These are phyloP conservation scores for Pammene aurita DNA, from an alignment of 2,888 invertebrate species.

Conservation along the genomic window DNA sequence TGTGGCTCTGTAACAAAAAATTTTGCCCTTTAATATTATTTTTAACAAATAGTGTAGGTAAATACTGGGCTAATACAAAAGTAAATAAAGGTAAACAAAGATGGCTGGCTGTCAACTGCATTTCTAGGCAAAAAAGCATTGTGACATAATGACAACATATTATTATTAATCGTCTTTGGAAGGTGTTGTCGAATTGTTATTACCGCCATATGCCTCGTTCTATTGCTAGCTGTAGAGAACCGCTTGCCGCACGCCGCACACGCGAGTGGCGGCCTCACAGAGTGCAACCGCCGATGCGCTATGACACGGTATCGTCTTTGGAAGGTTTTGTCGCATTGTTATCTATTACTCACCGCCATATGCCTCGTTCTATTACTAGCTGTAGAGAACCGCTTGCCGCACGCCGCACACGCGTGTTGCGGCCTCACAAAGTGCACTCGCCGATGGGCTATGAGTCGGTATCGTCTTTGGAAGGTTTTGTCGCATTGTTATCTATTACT, in stretches of 20 bases:
- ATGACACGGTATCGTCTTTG: constrained; percentile 70
- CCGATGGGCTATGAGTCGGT: constrained; percentile 70
- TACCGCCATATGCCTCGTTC: constrained; percentile 74
- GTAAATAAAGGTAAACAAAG: too few species aligned
- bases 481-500: constrained; percentile 61
- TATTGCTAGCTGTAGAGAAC: constrained; percentile 72
- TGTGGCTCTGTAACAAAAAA: constrained; percentile 64
- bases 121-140: too few species aligned
- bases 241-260: constrained; percentile 72
- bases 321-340: constrained; percentile 71
- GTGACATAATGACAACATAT: too few species aligned
- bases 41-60: too few species aligned
- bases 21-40: too few species aligned
- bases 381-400: constrained; percentile 73
- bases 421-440: constrained; percentile 62
- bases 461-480: constrained; percentile 70
- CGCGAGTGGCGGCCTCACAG: constrained; percentile 61
- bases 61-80: too few species aligned
- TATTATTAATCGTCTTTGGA: too few species aligned
- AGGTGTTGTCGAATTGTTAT: constrained; percentile 37
- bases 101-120: too few species aligned
- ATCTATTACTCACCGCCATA: constrained; percentile 67
- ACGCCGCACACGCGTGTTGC: constrained; percentile 68
- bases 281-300: constrained; percentile 69
- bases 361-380: constrained; percentile 69